Percentiles rank a stretch among this genome's conserved stretches.
Conservation (phyloP, 2,888 invertebrate genomes). For the Ligdia adustata region DNA sequence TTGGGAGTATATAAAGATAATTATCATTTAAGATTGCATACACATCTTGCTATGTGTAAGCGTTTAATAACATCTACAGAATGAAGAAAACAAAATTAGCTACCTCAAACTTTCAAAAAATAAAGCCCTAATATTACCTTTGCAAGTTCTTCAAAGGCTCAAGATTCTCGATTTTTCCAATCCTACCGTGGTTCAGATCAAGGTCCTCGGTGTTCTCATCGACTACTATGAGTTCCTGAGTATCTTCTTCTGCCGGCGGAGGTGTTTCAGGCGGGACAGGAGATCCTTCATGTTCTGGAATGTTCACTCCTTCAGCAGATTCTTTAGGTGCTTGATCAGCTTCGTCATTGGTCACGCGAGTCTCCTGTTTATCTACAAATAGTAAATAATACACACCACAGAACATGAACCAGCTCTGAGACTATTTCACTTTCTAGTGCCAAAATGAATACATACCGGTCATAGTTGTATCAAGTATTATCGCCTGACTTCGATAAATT, state of each 20-base stretch:
- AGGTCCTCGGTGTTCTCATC: slow-evolving; percentile 88
- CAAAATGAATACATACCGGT: slow-evolving; percentile 45
- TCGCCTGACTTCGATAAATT: no score
- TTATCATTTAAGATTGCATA: no score
- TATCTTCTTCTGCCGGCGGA: slow-evolving; percentile 59
- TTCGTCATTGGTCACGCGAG: slow-evolving; percentile 46
- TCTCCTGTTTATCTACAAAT: slow-evolving; percentile 51
- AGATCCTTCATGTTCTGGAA: slow-evolving; percentile 36
- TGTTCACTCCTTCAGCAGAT: slow-evolving; percentile 28
- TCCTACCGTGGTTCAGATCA: slow-evolving; percentile 95
- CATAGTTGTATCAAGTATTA: no score
- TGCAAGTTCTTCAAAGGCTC: slow-evolving; percentile 90
- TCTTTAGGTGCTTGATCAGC: slow-evolving; percentile 36
- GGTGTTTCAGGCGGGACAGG: slow-evolving; percentile 58
- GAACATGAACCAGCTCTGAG: no score
- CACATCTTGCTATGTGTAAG: no score
- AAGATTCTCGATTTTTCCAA: slow-evolving; percentile 93
- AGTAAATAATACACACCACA: slow-evolving; percentile 5
- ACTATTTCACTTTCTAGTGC: no score
- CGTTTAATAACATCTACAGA: no score
- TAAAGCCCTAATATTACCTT: no score
- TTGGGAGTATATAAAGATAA: no score
- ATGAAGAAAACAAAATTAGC: no score
- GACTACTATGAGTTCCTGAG: slow-evolving; percentile 86
- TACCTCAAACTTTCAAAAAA: no score